A percentile compares a stretch with the other conserved stretches of the same genome.
phyloP scores from a whole-genome alignment of 2,888 invertebrate genomes.

The Trichopria drosophilae region DNA sequence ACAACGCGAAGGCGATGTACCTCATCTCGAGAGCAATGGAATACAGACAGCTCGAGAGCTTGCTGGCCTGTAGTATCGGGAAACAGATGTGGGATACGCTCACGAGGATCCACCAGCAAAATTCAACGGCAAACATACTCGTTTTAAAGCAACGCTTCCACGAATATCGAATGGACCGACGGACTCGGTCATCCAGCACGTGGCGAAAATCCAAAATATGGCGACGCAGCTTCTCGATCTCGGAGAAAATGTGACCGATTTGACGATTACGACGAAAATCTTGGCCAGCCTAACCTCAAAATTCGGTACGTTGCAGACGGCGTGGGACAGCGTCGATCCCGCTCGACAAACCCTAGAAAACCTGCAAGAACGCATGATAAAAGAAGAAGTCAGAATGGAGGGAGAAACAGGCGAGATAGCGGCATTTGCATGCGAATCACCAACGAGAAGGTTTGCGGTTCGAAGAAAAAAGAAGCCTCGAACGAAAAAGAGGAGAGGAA shows the following conservation, averaged over 20 bases:
- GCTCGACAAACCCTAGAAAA: constrained; percentile 29
- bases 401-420: constrained; percentile 2
- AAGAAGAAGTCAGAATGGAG: constrained; percentile 27
- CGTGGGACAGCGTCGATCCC: constrained; percentile 35
- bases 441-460: not conserved
- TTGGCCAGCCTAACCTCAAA: constrained; percentile 37
- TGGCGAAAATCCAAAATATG: constrained; percentile 34
- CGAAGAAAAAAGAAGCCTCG: constrained; percentile 8
- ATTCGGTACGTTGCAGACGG: constrained; percentile 36
- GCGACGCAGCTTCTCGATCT: constrained; percentile 35
- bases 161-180: constrained; percentile 23
- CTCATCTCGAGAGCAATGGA: constrained; percentile 19
- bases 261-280: constrained; percentile 37
- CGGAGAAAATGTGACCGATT: constrained; percentile 32
- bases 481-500: not conserved
- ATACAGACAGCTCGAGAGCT: constrained; percentile 28
- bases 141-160: constrained; percentile 30
- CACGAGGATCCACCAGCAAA: constrained; percentile 31
- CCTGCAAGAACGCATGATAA: constrained; percentile 32
- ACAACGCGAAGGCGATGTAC: constrained; percentile 30
- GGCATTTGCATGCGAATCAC: not conserved
- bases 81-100: constrained; percentile 34
- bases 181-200: constrained; percentile 30
- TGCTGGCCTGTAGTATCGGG: constrained; percentile 30
- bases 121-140: constrained; percentile 32